Base-by-base conservation (phyloP, 2,888 invertebrate species). In the Drosophila birchii region DNA sequence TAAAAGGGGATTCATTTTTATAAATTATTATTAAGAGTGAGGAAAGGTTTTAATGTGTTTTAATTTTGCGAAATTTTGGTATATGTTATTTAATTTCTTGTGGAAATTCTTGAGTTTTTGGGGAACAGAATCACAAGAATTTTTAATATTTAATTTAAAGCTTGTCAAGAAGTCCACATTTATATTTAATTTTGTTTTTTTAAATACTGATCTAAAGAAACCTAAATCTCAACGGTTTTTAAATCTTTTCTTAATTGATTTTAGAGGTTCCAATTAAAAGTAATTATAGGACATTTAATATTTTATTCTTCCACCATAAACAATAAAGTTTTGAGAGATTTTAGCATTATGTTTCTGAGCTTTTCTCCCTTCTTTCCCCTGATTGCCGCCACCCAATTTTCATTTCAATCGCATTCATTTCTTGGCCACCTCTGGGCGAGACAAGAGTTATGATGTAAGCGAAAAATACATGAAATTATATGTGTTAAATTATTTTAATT, bases 401-500 rank as follows among this genome's bases (percentile, higher is more conserved):
- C 51, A 56, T 72, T 61, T 49, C 56, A 49, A 55, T 62, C 55
- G 72, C 44, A 55, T 36, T 62, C n/a, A n/a, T 72, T 61, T 75
- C 49, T 53, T 18, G 55, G 61, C 39, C 71, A 71, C 61, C 73
- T 61, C 49, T 23, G 45, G 57, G 34, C 29, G 23, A 9, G 36
- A 36, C n/a, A 54, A 71, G 47, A 45, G 60, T 68, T 68, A 71
- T 54, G 61, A 72, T 44, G 69, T 18, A 55, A 55, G 59, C 71
- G 43, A 55, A 55, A 59, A 54, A 70, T 45, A 47, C 60, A 70
- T 36, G 71, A 59, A 73, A 59, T 73, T 47, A 74, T 66, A 74
- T 73, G 66, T 73, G 72, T 75, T 74, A 74, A 74, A 74, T 75
- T 74, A 75, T 74, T 72, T 66, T 74, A 74, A 74, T 74, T 66